Evolutionary conservation across 2,113 vertebrate species (phyloP), one percentile per base, ranked within the genome.

Genomic region (Sterrhoptilus dennistouni): DNA sequence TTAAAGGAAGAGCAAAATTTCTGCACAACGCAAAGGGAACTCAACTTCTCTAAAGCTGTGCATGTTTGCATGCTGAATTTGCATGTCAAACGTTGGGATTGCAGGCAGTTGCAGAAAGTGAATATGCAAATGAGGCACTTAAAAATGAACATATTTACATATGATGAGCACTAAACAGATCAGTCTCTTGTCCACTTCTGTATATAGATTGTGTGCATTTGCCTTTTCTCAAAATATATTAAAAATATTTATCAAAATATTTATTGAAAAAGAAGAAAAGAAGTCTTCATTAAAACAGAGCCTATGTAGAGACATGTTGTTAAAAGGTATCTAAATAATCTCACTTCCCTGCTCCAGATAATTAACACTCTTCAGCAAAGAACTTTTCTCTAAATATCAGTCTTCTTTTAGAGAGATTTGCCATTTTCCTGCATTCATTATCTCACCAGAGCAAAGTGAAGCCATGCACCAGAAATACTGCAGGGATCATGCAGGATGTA

Each of bases 351-450:
- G 89, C 89, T 93, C 87, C 88, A 86, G 92, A 95, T 97, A 95
- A 97, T 97, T 97, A 97, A 97, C 97, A 85, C 93, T 95, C 87
- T 93, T 96, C 90, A 88, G 93, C 56, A 86, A 95, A 95, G 95
- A 96, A 97, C 93, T 96, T 95, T 95, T 86, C 96, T 94, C 89
- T 96, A 95, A 97, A 97, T 97, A 96, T 96, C 96, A 96, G 93
- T 83, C 89, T 91, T 94, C 94, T 90, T 96, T 97, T 94, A 78
- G 96, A 96, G 87, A 87, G 88, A 93, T 96, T 97, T 97, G 95
- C 96, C 93, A 94, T 97, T 97, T 97, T 77, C 94, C 92, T 93
- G 94, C 97, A 86, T 94, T 96, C 96, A 96, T 97, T 97, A 97
- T 94, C 88, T 42, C 93, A 95, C 96, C 92, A 76, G 83, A 90